These are phyloP conservation scores for Xyrichtys novacula DNA, from an alignment of 2,797 vertebrate genomes.

Conservation along the genomic window DNA sequence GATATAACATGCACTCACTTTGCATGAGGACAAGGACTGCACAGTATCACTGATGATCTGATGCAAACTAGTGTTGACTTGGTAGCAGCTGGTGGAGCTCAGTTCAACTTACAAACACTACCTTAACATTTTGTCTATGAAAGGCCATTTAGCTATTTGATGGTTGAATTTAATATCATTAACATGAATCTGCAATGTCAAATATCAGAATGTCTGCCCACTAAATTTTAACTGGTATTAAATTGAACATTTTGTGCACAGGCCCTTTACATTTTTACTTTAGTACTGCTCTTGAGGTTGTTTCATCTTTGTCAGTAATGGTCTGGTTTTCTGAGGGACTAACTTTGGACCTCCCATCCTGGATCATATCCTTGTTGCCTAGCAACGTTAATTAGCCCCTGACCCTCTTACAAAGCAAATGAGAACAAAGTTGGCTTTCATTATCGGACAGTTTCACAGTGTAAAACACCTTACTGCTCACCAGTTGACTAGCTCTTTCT, in stretches of 20 bases:
- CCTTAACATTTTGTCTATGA: no score
- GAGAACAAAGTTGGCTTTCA: background rate
- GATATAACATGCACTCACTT: no score
- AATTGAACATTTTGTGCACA: background rate
- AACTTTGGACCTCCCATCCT: conserved; percentile 61
- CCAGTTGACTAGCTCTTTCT: background rate
- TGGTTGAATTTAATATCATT: background rate
- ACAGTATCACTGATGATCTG: no score
- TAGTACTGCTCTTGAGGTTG: no score
- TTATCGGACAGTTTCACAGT: conserved; percentile 1
- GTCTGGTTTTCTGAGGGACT: conserved; percentile 51
- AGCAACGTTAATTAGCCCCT: conserved; percentile 67
- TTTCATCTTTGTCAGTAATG: conserved; percentile 4
- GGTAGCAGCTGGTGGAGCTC: background rate
- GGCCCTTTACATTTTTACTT: background rate
- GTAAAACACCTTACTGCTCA: background rate
- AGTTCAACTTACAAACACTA: background rate
- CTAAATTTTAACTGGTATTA: background rate
- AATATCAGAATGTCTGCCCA: background rate
- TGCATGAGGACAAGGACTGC: no score
- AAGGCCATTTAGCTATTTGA: background rate
- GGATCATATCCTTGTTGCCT: conserved; percentile 66
- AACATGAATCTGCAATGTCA: background rate
- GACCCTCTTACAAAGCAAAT: conserved; percentile 33
- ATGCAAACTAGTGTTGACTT: no score